Evolutionary conservation across 64 coral and sea anemone genomes (phyloP).

Genomic region (Catalaphyllia jardinei): DNA sequence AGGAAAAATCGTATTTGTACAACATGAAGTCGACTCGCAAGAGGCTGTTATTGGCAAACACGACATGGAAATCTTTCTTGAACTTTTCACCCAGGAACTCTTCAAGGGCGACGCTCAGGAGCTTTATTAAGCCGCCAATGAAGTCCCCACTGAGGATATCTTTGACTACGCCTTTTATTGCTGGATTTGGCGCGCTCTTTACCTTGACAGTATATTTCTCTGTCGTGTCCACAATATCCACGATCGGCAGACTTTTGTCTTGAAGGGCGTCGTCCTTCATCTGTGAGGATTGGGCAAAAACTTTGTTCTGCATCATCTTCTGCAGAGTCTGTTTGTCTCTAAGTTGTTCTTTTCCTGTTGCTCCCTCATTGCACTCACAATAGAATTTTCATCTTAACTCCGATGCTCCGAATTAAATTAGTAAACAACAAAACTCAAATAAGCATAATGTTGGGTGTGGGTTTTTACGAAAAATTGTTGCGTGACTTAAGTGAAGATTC

Average conservation of each 20-base stretch:
- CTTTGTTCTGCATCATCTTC: background rate
- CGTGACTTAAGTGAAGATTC: no score
- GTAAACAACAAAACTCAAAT: no score
- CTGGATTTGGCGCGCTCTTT: background rate
- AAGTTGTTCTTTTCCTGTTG: background rate
- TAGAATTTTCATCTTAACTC: no score
- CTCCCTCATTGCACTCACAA: background rate
- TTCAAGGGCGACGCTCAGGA: conserved; percentile 18
- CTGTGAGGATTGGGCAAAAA: background rate
- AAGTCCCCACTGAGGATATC: conserved; percentile 17
- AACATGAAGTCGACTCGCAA: conserved; percentile 39
- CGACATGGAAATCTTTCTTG: conserved; percentile 3
- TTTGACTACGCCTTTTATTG: background rate
- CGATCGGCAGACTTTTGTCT: conserved; percentile 42
- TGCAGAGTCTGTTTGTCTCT: background rate
- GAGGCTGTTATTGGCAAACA: conserved; percentile 49
- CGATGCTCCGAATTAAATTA: no score
- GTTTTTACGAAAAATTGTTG: no score
- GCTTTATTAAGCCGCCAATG: conserved; percentile 5
- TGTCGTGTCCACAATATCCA: conserved; percentile 10
- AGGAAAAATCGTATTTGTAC: conserved; percentile 54
- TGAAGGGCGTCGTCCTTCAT: conserved; percentile 7
- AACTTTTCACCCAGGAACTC: conserved; percentile 26
- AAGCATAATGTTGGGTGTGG: no score
- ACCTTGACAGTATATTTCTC: conserved; percentile 13